phyloP scores from a whole-genome alignment of 2,113 vertebrate genomes.

The Zosterops japonicus region DNA sequence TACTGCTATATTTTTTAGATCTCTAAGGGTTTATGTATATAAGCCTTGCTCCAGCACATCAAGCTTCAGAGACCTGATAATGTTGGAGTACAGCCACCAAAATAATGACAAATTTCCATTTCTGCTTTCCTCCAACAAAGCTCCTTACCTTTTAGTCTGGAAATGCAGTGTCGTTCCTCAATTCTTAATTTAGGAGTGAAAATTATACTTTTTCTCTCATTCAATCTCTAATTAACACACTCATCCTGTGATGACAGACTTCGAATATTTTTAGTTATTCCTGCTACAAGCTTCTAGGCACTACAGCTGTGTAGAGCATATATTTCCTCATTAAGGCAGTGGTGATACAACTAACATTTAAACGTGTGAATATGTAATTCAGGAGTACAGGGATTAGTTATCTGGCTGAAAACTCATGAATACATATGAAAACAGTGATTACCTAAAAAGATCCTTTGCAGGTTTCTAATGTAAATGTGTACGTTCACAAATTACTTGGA shows the following conservation, averaged over 20 bases:
- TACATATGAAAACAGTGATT: slow-evolving; percentile 44
- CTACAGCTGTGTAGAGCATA: not conserved
- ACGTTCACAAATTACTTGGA: slow-evolving; percentile 21
- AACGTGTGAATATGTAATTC: not conserved
- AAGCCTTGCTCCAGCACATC: not conserved
- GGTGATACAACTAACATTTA: slow-evolving; percentile 11
- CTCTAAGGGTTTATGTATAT: not conserved
- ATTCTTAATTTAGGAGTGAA: not conserved
- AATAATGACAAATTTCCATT: not conserved
- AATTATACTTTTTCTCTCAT: not conserved
- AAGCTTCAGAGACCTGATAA: not conserved
- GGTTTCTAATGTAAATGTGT: slow-evolving; percentile 2
- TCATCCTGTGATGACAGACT: not conserved
- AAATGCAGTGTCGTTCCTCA: not conserved
- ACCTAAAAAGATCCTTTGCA: not conserved
- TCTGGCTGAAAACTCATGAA: slow-evolving; percentile 41
- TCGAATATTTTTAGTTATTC: not conserved
- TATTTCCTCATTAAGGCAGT: slow-evolving; percentile 11
- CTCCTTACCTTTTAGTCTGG: not conserved
- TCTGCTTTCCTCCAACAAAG: not conserved
- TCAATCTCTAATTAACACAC: not conserved
- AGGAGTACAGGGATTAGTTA: slow-evolving; percentile 15
- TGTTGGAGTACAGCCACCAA: not conserved
- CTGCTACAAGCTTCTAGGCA: not conserved
- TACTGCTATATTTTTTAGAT: not conserved